A percentile compares a stretch with the other conserved stretches of the same genome.
These are phyloP conservation scores for Acanthisitta chloris DNA, from an alignment of 2,113 vertebrate genomes.

Conservation along the genomic window DNA sequence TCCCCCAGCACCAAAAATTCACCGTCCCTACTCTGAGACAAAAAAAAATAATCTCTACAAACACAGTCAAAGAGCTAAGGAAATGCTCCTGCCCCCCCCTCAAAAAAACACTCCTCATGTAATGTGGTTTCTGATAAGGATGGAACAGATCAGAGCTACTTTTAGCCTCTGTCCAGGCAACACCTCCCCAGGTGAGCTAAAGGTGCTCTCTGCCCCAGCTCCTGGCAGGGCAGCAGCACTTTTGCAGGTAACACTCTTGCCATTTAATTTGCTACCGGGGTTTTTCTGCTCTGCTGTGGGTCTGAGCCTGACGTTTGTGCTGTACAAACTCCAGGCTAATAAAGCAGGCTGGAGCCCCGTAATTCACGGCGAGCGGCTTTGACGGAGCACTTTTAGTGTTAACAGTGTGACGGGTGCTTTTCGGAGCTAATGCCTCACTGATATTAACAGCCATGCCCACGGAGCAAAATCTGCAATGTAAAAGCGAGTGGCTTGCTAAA, in stretches of 20 bases:
- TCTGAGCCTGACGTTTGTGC: background rate
- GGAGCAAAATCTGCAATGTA: slow-evolving; percentile 56
- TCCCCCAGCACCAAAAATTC: background rate
- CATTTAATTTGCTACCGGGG: background rate
- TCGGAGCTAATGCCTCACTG: slow-evolving; percentile 47
- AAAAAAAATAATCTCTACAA: background rate
- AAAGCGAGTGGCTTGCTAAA: slow-evolving; percentile 49
- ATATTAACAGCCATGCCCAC: slow-evolving; percentile 40
- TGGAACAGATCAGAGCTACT: background rate
- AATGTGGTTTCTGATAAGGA: background rate
- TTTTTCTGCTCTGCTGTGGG: background rate
- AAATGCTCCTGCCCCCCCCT: background rate
- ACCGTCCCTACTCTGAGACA: background rate
- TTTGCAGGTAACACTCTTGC: background rate
- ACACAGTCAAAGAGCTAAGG: background rate
- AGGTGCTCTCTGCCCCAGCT: background rate
- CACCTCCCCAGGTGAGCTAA: background rate
- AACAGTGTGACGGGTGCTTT: slow-evolving; percentile 54
- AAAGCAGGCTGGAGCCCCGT: slow-evolving; percentile 14
- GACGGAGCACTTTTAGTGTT: slow-evolving; percentile 41
- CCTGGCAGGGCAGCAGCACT: background rate
- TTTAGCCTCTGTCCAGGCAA: background rate
- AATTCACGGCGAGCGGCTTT: background rate
- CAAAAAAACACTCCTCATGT: rapidly evolving
- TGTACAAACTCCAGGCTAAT: slow-evolving; percentile 53